Percentiles rank a stretch among this genome's conserved stretches.
phyloP scores from a whole-genome alignment of 2,888 invertebrate species.

The Trachelus stipa region DNA sequence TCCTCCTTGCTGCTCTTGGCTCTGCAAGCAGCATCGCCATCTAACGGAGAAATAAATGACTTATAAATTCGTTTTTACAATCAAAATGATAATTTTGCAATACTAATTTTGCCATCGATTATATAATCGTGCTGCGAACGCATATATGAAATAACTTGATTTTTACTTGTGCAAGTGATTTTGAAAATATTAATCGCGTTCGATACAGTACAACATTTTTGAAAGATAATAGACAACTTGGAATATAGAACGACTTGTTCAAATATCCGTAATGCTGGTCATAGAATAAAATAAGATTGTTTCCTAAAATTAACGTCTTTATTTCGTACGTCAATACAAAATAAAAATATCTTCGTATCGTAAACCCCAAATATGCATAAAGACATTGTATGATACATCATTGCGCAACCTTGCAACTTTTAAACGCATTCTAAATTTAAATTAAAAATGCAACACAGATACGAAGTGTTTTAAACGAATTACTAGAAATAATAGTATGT shows the following conservation, averaged over 20 bases:
- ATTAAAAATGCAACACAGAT: background rate
- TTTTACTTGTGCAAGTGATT: no score
- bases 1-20: background rate
- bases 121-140: background rate
- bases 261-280: background rate
- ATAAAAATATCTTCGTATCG: conserved; percentile 3
- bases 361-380: background rate
- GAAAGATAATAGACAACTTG: background rate
- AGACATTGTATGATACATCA: background rate
- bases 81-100: background rate
- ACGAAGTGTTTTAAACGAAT: background rate
- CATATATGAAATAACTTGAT: no score
- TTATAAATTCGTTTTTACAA: no score
- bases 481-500: background rate
- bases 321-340: background rate
- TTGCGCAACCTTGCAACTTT: background rate
- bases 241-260: no score
- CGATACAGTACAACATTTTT: background rate
- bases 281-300: background rate
- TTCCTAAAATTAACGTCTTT: background rate
- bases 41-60: background rate
- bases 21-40: background rate
- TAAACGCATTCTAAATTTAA: background rate
- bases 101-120: background rate
- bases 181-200: background rate